Base-by-base conservation (phyloP, 2,797 vertebrate species). In the Oryzias sinensis region DNA sequence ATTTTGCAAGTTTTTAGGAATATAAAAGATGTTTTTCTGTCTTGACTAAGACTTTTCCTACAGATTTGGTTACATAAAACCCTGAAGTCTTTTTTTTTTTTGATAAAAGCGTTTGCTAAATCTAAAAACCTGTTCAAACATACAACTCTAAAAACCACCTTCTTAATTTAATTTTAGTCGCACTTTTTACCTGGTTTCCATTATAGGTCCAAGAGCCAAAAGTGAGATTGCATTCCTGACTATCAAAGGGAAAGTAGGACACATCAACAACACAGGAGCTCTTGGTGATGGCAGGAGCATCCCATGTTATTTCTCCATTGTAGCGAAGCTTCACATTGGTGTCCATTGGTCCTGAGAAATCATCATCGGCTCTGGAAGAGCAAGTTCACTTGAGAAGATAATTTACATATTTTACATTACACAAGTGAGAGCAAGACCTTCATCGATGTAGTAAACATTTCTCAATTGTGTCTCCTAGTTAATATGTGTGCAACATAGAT, bases 191-290 rank as follows among this genome's bases (percentile, higher is more conserved):
- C 88, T 99, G 97, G 70, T 98, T 97, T 70, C 97, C 97, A 33
- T 98, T 99, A 88, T 99, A 99, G 54, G 97, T 99, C 97, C 97
- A 99, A 56, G 97, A 98, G 5, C 97, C 97, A 75, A 99, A 99
- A 0, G 97, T 99, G 67, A 99, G 93, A 70, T 98, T 98, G 82
- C 97, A 99, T 72, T 95, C 90, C 85, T 99, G 97, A 61, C 91
- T 93, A 72, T 99, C 97, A 54, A 99, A 99, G 37, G 97, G 97
- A 70, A 99, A 99, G 74, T 98, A 99, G 65, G 95, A 95, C 40
- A 99, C 96, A 6, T 99, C 97, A 49, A 98, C 96, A 55, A 95
- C 95, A 40, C 97, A 99, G 40, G 97, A 98, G 79, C 96, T 98
- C 86, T 98, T 98, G 45, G 96, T 99, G 85, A 99, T 98, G 75